Conservation (phyloP, 2,797 vertebrate genomes). For the Poecilia gillii region DNA sequence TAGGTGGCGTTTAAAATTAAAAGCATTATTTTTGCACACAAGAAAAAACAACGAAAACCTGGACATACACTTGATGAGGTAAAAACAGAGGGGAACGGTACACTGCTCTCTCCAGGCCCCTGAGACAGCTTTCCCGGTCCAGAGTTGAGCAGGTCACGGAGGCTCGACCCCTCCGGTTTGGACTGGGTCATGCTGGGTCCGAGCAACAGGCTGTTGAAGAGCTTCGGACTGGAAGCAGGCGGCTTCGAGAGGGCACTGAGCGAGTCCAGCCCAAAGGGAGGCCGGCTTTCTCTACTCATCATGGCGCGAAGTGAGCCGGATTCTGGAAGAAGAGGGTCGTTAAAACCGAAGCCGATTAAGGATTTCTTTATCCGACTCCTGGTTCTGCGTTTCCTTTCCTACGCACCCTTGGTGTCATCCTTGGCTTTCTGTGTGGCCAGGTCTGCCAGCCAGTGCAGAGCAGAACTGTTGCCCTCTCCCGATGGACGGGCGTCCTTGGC, state of each 20-base stretch:
- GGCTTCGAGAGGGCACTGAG: slow-evolving; percentile 87
- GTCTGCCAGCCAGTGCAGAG: slow-evolving; percentile 97
- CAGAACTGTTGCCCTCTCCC: slow-evolving; percentile 85
- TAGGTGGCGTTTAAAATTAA: not conserved
- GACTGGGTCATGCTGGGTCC: slow-evolving; percentile 91
- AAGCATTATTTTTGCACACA: not conserved
- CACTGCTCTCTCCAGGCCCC: slow-evolving; percentile 87
- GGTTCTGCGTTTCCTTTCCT: not conserved
- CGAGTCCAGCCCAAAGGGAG: slow-evolving; percentile 93
- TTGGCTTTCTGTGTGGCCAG: slow-evolving; percentile 97
- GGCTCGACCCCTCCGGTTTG: slow-evolving; percentile 96
- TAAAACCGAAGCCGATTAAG: not conserved
- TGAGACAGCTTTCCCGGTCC: slow-evolving; percentile 95
- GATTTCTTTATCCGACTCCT: not conserved
- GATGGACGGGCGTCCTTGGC: slow-evolving; percentile 79
- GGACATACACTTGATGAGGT: slow-evolving; percentile 87
- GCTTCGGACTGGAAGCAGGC: slow-evolving; percentile 92
- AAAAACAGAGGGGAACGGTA: slow-evolving; percentile 97
- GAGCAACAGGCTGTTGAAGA: slow-evolving; percentile 96
- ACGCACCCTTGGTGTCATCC: slow-evolving; percentile 96
- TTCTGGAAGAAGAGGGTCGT: slow-evolving; percentile 74
- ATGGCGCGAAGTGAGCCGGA: slow-evolving; percentile 91
- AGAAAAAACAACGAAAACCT: not conserved
- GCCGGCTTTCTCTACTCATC: slow-evolving; percentile 91
- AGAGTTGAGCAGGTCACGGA: slow-evolving; percentile 96